Conservation (phyloP, 2,113 vertebrate genomes). For the Falco punctatus region DNA sequence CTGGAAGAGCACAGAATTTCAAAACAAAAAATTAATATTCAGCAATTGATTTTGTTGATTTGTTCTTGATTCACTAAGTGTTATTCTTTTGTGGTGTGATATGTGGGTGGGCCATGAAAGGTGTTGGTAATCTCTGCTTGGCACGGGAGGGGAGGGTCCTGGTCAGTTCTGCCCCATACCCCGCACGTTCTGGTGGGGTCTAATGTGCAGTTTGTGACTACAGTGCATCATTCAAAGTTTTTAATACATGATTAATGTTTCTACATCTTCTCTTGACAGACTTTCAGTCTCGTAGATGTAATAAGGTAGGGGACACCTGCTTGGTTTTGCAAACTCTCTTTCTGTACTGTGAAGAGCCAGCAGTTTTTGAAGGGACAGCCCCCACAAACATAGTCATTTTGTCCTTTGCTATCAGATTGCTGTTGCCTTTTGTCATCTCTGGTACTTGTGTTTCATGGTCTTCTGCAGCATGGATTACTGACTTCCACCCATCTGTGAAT, state of each 20-base stretch:
- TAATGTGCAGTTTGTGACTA: not conserved
- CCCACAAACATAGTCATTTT: not conserved
- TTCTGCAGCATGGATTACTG: not conserved
- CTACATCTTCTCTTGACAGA: not conserved
- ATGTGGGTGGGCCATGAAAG: not conserved
- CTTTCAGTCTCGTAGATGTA: rapidly evolving
- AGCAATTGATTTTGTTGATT: not conserved
- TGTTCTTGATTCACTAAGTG: not conserved
- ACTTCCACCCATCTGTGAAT: not conserved
- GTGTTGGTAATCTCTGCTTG: not conserved
- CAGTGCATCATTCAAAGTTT: not conserved
- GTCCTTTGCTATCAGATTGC: not conserved
- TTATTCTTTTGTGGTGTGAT: not conserved
- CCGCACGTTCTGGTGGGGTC: not conserved
- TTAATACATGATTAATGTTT: not conserved
- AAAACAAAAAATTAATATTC: not conserved
- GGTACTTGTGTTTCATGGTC: not conserved
- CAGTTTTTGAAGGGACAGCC: not conserved
- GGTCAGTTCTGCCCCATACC: not conserved
- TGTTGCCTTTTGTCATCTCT: not conserved
- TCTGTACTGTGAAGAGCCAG: not conserved
- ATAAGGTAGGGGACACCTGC: not conserved
- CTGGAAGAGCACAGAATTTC: not conserved
- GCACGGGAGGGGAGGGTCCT: not conserved
- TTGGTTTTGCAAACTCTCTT: not conserved